These are phyloP conservation scores for Rynchops niger DNA, from an alignment of 2,113 vertebrate genomes.

Conservation along the genomic window DNA sequence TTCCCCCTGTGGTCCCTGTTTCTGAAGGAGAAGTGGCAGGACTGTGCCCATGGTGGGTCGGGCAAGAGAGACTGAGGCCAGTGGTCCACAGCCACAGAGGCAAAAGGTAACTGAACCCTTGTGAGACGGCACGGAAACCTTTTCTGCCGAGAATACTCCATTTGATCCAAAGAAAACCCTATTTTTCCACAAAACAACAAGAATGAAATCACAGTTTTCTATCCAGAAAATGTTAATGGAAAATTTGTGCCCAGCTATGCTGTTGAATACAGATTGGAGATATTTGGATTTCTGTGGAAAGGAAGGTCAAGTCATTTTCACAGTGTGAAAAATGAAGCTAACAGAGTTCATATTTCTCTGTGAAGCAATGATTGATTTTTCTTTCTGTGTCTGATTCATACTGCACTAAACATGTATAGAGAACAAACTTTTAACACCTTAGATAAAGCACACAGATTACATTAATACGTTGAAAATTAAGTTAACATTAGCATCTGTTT, in stretches of 20 bases:
- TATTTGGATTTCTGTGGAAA: slow-evolving; percentile 64
- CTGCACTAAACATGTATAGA: slow-evolving; percentile 17
- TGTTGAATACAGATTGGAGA: slow-evolving; percentile 60
- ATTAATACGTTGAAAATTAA: slow-evolving; percentile 60
- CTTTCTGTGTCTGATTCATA: slow-evolving; percentile 46
- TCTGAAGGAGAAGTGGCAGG: background rate
- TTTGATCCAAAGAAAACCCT: background rate
- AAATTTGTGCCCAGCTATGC: slow-evolving; percentile 50
- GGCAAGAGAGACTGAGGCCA: background rate
- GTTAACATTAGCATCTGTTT: slow-evolving; percentile 49
- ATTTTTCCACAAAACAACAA: slow-evolving; percentile 32
- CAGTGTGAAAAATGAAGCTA: slow-evolving; percentile 65
- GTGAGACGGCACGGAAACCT: background rate
- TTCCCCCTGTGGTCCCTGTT: background rate
- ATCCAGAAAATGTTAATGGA: slow-evolving; percentile 63
- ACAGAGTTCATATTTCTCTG: slow-evolving; percentile 60
- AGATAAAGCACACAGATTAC: slow-evolving; percentile 43
- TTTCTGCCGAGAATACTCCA: background rate
- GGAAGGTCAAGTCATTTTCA: slow-evolving; percentile 69
- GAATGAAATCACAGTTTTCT: slow-evolving; percentile 51
- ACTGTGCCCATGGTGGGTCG: background rate
- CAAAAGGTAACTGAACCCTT: background rate
- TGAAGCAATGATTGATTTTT: slow-evolving; percentile 58
- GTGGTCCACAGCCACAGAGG: background rate
- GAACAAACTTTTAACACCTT: slow-evolving; percentile 31